Evolutionary conservation across 2,888 invertebrate genomes (phyloP), one percentile per base, ranked within the genome.

Genomic region (Drosophila lacicola): DNA sequence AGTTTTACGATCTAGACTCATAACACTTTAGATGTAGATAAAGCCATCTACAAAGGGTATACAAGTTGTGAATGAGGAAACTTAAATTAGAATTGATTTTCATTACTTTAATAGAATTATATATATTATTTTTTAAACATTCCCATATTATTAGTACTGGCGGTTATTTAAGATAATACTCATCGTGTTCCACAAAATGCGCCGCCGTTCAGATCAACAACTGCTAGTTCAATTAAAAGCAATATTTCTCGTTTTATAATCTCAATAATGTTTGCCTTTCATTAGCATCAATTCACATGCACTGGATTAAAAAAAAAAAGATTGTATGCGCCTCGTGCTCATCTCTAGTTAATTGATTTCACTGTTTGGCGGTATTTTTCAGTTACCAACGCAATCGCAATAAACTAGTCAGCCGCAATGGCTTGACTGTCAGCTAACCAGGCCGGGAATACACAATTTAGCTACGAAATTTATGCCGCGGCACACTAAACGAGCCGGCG

Each of bases 401-500:
- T 86, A 84, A 87, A 78, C 85, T 55, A 74, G 74, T 64, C 74
- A 69, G 56, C 46, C 61, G 36, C 69, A 60, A 17, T 19, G 47
- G 46, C 58, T 57, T 57, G 50, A 14, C 39, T 51, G 49, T 4
- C 45, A 63, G 70, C 61, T 45, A 58, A 50, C 47, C 67, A 60
- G 67, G 54, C 62, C 57, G 57, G 70, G 70, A 68, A 34, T 47
- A 82, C 75, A 67, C 71, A 85, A 78, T 82, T 82, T 84, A 82
- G 88, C 85, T 76, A 82, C 69, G 75, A 88, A 76, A 88, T 82
- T 88, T 82, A 82, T 82, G 82, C 88, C 69, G 65, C 66, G 71
- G 78, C 88, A 84, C 80, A 82, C 80, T 73, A 69, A 85, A 72
- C 64, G 82, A 74, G 70, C 63, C 61, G 72, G 63, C 67, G 66